Conservation (phyloP, 2,888 invertebrate genomes). For the Alentia gelatinosa region DNA sequence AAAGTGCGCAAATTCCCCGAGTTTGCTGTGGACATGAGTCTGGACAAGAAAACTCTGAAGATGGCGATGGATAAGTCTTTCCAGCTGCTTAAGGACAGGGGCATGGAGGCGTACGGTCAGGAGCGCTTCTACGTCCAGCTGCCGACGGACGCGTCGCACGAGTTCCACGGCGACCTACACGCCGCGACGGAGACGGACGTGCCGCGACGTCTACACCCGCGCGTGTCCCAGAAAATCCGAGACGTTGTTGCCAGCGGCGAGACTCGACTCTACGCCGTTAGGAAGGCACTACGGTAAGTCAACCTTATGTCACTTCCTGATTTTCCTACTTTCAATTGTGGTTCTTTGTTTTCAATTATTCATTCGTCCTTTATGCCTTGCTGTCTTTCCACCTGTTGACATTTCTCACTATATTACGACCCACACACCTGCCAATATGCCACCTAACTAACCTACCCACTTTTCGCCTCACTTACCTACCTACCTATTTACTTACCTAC, state of each 20-base stretch:
- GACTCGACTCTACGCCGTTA: conserved; percentile 75
- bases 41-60: conserved; percentile 77
- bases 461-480: too few relatives aligned
- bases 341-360: too few relatives aligned
- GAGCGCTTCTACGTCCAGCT: conserved; percentile 78
- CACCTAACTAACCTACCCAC: too few relatives aligned
- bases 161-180: conserved; percentile 73
- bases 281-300: conserved; percentile 77
- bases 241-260: conserved; percentile 78
- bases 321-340: too few relatives aligned
- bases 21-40: conserved; percentile 73
- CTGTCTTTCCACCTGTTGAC: too few relatives aligned
- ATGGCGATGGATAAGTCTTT: conserved; percentile 79
- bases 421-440: too few relatives aligned
- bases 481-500: too few relatives aligned
- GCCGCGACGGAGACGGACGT: neutral
- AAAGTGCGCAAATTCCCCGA: conserved; percentile 79
- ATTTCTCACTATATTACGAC: too few relatives aligned
- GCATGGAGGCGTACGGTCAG: conserved; percentile 73
- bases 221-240: conserved; percentile 76
- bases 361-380: too few relatives aligned
- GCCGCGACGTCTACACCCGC: conserved; percentile 71
- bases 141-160: conserved; percentile 79
- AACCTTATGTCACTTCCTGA: too few relatives aligned
- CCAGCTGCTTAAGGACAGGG: conserved; percentile 73